phyloP scores from a whole-genome alignment of 2,113 vertebrate genomes.

The Falcunculus frontatus region DNA sequence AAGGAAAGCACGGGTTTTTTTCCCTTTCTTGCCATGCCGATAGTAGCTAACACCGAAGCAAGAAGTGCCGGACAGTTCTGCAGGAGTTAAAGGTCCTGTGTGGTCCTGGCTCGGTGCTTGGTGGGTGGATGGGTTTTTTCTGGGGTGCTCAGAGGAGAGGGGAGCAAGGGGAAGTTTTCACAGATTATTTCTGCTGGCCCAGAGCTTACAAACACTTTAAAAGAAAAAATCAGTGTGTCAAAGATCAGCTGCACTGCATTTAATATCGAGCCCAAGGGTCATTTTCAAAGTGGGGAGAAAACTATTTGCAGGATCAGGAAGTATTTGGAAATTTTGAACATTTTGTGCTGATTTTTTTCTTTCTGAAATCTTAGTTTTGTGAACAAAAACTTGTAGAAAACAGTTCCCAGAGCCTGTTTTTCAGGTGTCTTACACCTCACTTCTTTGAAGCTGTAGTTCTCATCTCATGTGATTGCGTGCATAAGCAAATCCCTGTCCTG shows the following conservation, averaged over 20 bases:
- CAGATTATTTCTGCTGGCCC: background rate
- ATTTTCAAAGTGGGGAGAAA: background rate
- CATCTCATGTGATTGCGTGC: background rate
- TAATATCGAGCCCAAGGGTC: accelerated
- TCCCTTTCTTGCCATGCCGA: background rate
- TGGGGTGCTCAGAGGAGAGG: background rate
- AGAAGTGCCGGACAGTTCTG: accelerated
- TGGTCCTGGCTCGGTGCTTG: accelerated
- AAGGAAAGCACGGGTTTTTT: background rate
- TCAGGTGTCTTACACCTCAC: background rate
- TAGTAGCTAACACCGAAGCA: background rate
- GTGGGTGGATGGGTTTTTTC: background rate
- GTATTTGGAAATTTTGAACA: background rate
- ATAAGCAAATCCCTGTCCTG: background rate
- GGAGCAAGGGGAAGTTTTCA: background rate
- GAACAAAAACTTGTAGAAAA: background rate
- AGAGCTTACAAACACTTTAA: background rate
- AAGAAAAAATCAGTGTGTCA: background rate
- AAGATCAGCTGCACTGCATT: background rate
- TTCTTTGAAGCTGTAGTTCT: background rate
- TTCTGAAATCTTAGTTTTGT: background rate
- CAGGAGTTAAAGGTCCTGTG: background rate
- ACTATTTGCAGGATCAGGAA: background rate
- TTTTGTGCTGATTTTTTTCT: background rate
- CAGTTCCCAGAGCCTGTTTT: background rate